Evolutionary conservation across 2,797 vertebrate species (phyloP), one percentile per base, ranked within the genome.

Genomic region (Etheostoma nigrum): DNA sequence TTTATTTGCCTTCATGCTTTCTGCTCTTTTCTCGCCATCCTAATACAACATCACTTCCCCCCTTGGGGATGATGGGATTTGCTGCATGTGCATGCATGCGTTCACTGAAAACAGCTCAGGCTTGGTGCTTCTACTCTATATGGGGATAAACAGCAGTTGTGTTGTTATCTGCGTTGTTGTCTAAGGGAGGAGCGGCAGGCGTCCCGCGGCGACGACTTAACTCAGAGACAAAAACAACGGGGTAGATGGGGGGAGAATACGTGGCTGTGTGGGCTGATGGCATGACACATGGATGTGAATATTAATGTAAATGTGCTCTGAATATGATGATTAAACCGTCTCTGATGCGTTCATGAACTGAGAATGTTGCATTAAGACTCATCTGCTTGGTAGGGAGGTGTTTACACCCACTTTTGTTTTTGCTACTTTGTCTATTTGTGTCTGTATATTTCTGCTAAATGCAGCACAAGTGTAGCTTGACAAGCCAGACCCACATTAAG

Each of bases 151-250:
- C 55, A 51, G 67, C 51, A n/a, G 53, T 21, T 4, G 0, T 27
- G 75, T 68, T 82, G 67, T 74, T 82, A 12, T 74, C 70, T 18
- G 52, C 16, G 47, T 19, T 48, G 47, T 19, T 48, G 47, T 30
- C 25, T 8, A 0, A 10, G 53, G 27, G 54, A 51, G 25, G 44
- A 72, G 75, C 27, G 16, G 44, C 66, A 30, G 54, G 13, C 58
- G n/a, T 11, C 45, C 58, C 0, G 2, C 74, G 63, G 66, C 2
- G 42, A 72, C 51, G 23, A 45, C 53, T 49, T 6, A 16, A 40
- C 54, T 51, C 25, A 0, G 16, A 52, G 51, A 3, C 36, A 40
- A 40, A 36, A 63, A 54, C 47, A 44, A 10, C 25, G 40, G 1
- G 21, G 16, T 19, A 40, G 36, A 12, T 40, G 36, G 11, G 36